These are phyloP conservation scores for Hippotragus niger DNA, from an alignment of 2,113 vertebrate species.

Conservation along the genomic window DNA sequence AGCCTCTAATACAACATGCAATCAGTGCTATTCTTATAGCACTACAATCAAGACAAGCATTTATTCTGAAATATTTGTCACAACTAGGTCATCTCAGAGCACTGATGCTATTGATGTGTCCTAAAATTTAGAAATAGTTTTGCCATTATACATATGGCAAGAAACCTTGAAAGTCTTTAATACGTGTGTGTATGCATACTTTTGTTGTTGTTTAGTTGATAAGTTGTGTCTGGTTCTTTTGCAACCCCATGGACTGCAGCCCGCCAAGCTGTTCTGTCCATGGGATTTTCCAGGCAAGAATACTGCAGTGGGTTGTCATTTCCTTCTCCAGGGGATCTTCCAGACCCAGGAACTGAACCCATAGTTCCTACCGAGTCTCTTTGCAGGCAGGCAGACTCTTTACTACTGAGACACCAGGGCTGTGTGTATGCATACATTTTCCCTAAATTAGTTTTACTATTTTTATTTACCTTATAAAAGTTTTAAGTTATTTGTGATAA, in stretches of 20 bases:
- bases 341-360: neutral
- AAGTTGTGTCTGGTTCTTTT: neutral
- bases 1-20: neutral
- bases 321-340: neutral
- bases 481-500: neutral
- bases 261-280: neutral
- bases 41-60: neutral
- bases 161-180: neutral
- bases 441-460: neutral
- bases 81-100: neutral
- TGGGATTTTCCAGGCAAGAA: neutral
- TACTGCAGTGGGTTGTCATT: neutral
- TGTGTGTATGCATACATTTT: neutral
- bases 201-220: neutral
- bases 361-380: neutral
- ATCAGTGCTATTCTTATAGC: neutral
- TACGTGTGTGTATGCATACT: neutral
- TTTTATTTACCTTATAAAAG: neutral
- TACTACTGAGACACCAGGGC: neutral
- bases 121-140: neutral
- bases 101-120: neutral
- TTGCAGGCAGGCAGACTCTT: neutral
- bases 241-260: neutral
- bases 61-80: neutral
- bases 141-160: neutral